Percentiles rank a stretch among this genome's conserved stretches.
These are phyloP conservation scores for Leptopilina syphax DNA, from an alignment of 2,888 invertebrate species.

Conservation along the genomic window DNA sequence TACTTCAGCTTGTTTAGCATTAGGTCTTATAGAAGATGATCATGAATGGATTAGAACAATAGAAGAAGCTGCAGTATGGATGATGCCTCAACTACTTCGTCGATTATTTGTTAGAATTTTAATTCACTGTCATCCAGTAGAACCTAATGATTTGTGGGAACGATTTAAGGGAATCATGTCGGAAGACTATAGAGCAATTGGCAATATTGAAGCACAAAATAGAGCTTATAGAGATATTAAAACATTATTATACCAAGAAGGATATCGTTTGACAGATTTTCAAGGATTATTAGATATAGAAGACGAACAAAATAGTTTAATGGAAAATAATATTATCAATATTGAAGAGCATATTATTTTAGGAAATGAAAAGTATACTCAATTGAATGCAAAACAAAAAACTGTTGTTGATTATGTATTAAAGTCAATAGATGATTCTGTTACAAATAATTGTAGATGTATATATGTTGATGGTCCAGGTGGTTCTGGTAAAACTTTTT, in stretches of 20 bases:
- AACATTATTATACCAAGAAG: background rate
- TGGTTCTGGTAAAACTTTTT: too few relatives aligned
- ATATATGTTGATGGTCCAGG: too few relatives aligned
- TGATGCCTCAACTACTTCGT: too few relatives aligned
- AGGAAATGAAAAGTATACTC: constrained; percentile 17
- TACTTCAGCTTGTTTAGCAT: too few relatives aligned
- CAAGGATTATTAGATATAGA: background rate
- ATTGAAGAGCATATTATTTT: background rate
- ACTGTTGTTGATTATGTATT: background rate
- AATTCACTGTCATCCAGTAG: too few relatives aligned
- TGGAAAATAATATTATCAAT: background rate
- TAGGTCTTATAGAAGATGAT: too few relatives aligned
- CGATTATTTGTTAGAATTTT: too few relatives aligned
- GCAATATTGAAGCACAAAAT: background rate
- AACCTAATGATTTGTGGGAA: too few relatives aligned
- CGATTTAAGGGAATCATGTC: constrained; percentile 28
- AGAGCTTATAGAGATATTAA: too few relatives aligned
- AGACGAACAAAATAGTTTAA: background rate
- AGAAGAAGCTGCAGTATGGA: too few relatives aligned
- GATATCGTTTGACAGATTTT: background rate
- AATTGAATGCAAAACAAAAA: constrained; percentile 37
- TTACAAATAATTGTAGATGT: too few relatives aligned
- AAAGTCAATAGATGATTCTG: background rate
- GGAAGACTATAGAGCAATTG: constrained; percentile 27
- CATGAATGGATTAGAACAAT: too few relatives aligned